Evolutionary conservation across 1,140 invertebrate species (phyloP).

Genomic region (Platyscapa corneri): DNA sequence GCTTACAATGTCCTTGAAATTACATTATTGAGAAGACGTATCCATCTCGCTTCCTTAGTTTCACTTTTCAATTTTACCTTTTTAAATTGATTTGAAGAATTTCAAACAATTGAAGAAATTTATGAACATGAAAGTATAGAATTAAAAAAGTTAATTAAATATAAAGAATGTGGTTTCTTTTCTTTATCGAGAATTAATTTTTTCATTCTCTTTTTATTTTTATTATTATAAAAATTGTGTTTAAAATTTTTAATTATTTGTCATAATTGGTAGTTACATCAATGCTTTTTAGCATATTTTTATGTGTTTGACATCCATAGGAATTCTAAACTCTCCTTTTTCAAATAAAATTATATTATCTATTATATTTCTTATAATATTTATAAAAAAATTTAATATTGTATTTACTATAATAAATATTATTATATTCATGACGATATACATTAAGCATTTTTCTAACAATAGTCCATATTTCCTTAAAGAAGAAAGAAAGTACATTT

Average conservation of each 20-base stretch:
- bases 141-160: not conserved
- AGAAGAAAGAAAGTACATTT: too few relatives aligned
- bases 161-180: not conserved
- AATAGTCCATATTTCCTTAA: too few relatives aligned
- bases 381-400: too few relatives aligned
- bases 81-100: slow-evolving; percentile 8
- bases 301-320: too few relatives aligned
- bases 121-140: not conserved
- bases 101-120: not conserved
- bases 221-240: too few relatives aligned
- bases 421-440: too few relatives aligned
- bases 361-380: too few relatives aligned
- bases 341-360: too few relatives aligned
- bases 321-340: too few relatives aligned
- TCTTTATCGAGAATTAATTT: not conserved
- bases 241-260: not conserved
- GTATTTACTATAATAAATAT: too few relatives aligned
- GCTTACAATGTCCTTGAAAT: slow-evolving; percentile 45
- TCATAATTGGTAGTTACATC: not conserved
- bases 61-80: slow-evolving; percentile 31
- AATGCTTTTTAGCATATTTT: not conserved
- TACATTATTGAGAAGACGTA: slow-evolving; percentile 27
- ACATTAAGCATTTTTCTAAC: too few relatives aligned
- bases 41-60: slow-evolving; percentile 33
- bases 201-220: too few relatives aligned